A percentile compares a stretch with the other conserved stretches of the same genome.
Evolutionary conservation across 2,888 invertebrate genomes (phyloP).

Genomic region (Rotaria socialis): DNA sequence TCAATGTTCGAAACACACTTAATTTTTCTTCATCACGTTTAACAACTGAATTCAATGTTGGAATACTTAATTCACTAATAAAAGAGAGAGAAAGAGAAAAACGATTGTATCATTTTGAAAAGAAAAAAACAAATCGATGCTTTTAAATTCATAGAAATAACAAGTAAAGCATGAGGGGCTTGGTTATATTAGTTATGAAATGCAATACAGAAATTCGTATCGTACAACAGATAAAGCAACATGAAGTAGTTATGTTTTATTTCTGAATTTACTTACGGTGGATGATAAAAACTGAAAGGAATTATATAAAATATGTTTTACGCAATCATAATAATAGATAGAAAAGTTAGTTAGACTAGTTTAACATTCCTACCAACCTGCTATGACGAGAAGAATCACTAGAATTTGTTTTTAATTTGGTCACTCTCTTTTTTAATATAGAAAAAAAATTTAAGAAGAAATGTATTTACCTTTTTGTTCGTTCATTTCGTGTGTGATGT

Average conservation of each 20-base stretch:
- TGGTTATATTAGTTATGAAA: background rate
- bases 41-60: constrained; percentile 49
- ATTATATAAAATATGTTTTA: background rate
- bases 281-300: constrained; percentile 19
- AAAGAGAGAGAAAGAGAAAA: too few relatives aligned
- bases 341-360: background rate
- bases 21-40: constrained; percentile 33
- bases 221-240: background rate
- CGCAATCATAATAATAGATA: background rate
- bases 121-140: too few relatives aligned
- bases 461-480: background rate
- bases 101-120: too few relatives aligned
- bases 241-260: background rate
- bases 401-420: background rate
- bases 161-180: too few relatives aligned
- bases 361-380: background rate
- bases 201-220: background rate
- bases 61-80: constrained; percentile 64
- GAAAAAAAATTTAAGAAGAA: too few relatives aligned
- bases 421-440: too few relatives aligned
- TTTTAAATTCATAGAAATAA: too few relatives aligned
- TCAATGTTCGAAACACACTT: constrained; percentile 11
- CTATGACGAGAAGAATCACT: background rate
- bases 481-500: background rate
- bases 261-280: constrained; percentile 12